phyloP scores from a whole-genome alignment of 1,140 invertebrate genomes.

The Pararge aegeria region DNA sequence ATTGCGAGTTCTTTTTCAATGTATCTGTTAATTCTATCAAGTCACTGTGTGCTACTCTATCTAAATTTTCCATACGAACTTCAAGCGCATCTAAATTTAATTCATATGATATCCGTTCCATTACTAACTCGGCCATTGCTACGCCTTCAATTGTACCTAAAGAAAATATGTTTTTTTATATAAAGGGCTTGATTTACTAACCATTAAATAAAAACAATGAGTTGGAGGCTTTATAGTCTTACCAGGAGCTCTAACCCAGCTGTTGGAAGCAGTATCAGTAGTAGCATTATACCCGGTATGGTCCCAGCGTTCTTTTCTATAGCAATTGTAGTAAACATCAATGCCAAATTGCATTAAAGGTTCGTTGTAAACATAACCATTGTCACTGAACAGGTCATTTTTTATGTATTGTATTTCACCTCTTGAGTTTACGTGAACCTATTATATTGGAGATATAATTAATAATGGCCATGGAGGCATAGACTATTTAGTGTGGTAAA shows the following conservation, averaged over 20 bases:
- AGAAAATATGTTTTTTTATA: slow-evolving; percentile 6
- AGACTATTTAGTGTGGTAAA: background rate
- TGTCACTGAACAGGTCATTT: slow-evolving; percentile 81
- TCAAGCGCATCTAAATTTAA: slow-evolving; percentile 85
- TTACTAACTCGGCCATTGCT: slow-evolving; percentile 87
- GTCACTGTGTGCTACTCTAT: slow-evolving; percentile 54
- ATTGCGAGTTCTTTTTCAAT: slow-evolving; percentile 81
- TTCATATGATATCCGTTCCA: slow-evolving; percentile 89
- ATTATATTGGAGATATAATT: slow-evolving; percentile 10
- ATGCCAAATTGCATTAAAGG: slow-evolving; percentile 30
- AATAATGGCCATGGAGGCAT: background rate
- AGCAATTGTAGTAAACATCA: slow-evolving; percentile 47
- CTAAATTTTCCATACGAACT: slow-evolving; percentile 84
- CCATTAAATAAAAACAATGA: background rate
- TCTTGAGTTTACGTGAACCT: slow-evolving; percentile 80
- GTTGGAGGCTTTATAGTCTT: background rate
- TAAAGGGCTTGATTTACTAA: too few relatives aligned
- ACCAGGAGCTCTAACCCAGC: slow-evolving; percentile 78
- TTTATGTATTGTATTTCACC: slow-evolving; percentile 84
- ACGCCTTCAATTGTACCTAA: slow-evolving; percentile 84
- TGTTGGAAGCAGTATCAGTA: slow-evolving; percentile 72
- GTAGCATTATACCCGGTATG: slow-evolving; percentile 52
- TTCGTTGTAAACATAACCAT: slow-evolving; percentile 82
- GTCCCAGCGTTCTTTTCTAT: slow-evolving; percentile 41
- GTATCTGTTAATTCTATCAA: slow-evolving; percentile 45